A percentile compares a stretch with the other conserved stretches of the same genome.
These are phyloP conservation scores for Tyto alba DNA, from an alignment of 2,113 vertebrate genomes.

Conservation along the genomic window DNA sequence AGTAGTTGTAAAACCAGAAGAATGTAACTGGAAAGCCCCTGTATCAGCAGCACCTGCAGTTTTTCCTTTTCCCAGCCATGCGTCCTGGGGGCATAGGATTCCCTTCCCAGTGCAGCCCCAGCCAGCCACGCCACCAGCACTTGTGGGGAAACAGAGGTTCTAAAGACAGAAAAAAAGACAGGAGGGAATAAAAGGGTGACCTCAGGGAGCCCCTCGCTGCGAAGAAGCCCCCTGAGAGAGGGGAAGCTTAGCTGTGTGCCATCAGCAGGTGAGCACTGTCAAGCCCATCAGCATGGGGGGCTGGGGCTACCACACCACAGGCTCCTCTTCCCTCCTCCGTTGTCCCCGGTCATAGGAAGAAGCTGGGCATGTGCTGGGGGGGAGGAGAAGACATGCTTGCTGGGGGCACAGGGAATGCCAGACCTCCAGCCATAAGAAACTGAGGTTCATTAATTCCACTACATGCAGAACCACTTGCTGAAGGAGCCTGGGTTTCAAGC, in stretches of 20 bases:
- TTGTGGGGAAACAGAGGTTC: neutral
- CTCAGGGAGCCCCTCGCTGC: neutral
- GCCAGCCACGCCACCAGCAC: rapidly evolving
- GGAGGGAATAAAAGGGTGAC: neutral
- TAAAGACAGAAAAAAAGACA: neutral
- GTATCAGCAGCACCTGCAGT: neutral
- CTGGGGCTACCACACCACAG: rapidly evolving
- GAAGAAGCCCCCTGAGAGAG: rapidly evolving
- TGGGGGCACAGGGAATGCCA: neutral
- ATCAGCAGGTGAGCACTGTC: rapidly evolving
- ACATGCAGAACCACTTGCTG: rapidly evolving
- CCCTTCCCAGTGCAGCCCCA: rapidly evolving
- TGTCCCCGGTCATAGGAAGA: neutral
- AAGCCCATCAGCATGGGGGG: rapidly evolving
- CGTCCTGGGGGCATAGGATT: rapidly evolving
- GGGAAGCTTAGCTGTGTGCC: neutral
- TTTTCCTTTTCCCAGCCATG: neutral
- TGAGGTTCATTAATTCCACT: neutral
- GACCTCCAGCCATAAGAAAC: neutral
- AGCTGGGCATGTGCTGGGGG: neutral
- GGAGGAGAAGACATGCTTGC: neutral
- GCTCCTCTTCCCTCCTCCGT: neutral
- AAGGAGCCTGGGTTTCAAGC: neutral
- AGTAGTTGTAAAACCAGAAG: neutral
- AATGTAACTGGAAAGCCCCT: neutral